Conservation (phyloP, 2,797 vertebrate species). For the Astyanax mexicanus region DNA sequence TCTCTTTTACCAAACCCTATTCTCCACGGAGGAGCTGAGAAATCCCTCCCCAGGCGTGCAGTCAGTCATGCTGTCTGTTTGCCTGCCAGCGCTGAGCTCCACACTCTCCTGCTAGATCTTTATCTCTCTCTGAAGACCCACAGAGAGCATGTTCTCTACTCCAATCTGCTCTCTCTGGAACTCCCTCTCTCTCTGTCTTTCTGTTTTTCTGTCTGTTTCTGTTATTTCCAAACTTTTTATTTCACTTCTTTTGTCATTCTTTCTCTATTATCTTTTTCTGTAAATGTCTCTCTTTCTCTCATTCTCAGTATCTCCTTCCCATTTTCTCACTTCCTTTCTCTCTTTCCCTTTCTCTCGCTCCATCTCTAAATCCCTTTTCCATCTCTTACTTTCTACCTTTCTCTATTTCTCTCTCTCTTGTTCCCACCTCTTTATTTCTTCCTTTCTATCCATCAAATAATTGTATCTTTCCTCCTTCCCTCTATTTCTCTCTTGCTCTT, state of each 20-base stretch:
- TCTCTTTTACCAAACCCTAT: slow-evolving; percentile 32
- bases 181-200: slow-evolving; percentile 25
- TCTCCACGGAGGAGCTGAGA: slow-evolving; percentile 29
- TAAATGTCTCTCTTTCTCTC: slow-evolving; percentile 14
- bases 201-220: slow-evolving; percentile 61
- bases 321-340: slow-evolving; percentile 60
- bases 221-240: slow-evolving; percentile 56
- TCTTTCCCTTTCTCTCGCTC: slow-evolving; percentile 29
- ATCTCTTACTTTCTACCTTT: slow-evolving; percentile 64
- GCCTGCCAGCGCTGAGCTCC: slow-evolving; percentile 71
- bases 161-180: slow-evolving; percentile 24
- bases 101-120: slow-evolving; percentile 66
- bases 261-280: slow-evolving; percentile 21
- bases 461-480: too few species aligned
- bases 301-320: slow-evolving; percentile 67
- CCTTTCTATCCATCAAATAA: too few species aligned
- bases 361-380: slow-evolving; percentile 61
- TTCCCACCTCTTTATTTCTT: too few species aligned
- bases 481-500: too few species aligned
- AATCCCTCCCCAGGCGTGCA: slow-evolving; percentile 44
- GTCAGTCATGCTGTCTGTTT: slow-evolving; percentile 70
- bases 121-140: slow-evolving; percentile 58
- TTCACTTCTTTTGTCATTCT: slow-evolving; percentile 39
- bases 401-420: slow-evolving; percentile 13
- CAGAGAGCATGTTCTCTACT: background rate